These are phyloP conservation scores for Apodemia duryi DNA, from an alignment of 2,888 invertebrate genomes.

Conservation along the genomic window DNA sequence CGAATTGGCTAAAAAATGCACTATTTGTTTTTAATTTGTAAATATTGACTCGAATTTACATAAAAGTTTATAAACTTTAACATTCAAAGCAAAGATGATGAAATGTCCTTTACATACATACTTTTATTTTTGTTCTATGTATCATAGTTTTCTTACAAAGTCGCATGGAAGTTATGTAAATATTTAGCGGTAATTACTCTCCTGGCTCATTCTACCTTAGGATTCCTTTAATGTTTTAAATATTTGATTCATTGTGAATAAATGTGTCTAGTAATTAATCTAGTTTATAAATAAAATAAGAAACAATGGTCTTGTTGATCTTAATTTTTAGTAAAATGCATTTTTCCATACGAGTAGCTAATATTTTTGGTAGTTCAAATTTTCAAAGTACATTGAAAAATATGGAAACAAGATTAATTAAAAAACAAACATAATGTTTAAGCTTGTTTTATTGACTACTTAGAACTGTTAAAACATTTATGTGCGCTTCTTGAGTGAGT, in stretches of 20 bases:
- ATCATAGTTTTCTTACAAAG: constrained; percentile 1
- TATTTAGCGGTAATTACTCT: background rate
- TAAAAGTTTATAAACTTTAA: background rate
- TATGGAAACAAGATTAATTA: too few species aligned
- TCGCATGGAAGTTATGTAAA: background rate
- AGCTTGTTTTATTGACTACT: too few species aligned
- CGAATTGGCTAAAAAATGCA: background rate
- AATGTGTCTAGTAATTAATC: background rate
- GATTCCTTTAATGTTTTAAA: too few species aligned
- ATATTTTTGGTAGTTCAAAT: too few species aligned
- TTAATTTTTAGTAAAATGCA: background rate
- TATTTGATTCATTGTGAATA: background rate
- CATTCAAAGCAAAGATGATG: background rate
- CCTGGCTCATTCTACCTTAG: too few species aligned
- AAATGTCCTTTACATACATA: background rate
- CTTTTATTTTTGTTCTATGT: constrained; percentile 2
- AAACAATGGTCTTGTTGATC: background rate
- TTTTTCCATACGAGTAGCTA: background rate
- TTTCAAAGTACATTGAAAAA: too few species aligned
- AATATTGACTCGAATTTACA: constrained; percentile 1
- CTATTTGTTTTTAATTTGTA: background rate
- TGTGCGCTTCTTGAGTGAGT: too few species aligned
- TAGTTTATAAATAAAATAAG: constrained; percentile 1
- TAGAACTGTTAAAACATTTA: too few species aligned
- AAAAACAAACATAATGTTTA: too few species aligned